Base-by-base conservation (phyloP, 1,140 invertebrate genomes). In the Halesus radiatus region DNA sequence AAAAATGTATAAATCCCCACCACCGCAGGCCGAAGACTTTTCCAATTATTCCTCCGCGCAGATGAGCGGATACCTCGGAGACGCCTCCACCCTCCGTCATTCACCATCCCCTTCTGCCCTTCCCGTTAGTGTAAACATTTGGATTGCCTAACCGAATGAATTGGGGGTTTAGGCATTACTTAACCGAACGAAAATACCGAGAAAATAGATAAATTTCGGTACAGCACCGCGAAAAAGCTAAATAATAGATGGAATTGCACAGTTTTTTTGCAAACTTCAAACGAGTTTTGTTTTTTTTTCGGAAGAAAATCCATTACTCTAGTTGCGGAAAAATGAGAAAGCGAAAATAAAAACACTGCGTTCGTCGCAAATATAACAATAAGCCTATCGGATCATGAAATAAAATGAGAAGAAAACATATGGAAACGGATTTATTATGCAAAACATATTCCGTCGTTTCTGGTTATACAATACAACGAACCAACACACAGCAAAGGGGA, bases 1-100 rank as follows among this genome's bases (percentile, higher is more conserved):
- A 64, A 45, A 66, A 77, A 77, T 77, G 37, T 74, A 74, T 74
- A 74, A 56, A 74, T 16, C 66, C 66, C 66, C n/a, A 10, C 29
- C 66, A 13, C 22, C 62, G 62, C 62, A 29, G 29, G 29, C 4
- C n/a, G 66, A 50, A 70, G 66, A 70, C 22, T 70, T 45, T 45
- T 70, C 37, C 66, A 70, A 70, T 70, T 70, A 70, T 70, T 70
- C 32, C 66, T 23, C 22, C 66, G 18, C 18, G 15, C 66, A 70
- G 66, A 20, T n/a, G 66, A 70, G 22, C 66, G n/a, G 32, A 13
- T 50, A 45, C 37, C 66, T 70, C 7, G 32, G 18, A 22, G 60
- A 16, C 15, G 23, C 66, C 15, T 7, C 66, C 15, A 18, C 37
- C 37, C 50, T n/a, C n/a, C 26, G 26, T n/a, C n/a, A 29, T 23